phyloP scores from a whole-genome alignment of 2,888 invertebrate species.

The Xylota segnis region DNA sequence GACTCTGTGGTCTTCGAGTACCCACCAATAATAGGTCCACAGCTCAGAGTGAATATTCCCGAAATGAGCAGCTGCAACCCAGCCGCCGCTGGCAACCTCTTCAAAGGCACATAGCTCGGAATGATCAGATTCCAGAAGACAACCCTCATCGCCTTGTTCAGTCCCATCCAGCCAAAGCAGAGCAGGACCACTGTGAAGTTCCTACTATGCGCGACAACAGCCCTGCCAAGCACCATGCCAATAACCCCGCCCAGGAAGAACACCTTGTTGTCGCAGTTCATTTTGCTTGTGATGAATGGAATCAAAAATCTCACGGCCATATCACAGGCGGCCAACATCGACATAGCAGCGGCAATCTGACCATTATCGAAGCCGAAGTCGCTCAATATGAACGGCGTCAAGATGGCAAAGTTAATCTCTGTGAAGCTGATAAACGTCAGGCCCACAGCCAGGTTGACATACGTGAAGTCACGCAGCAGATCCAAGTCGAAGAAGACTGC shows the following conservation, averaged over 20 bases:
- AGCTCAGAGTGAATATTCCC: slow-evolving; percentile 87
- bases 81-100: slow-evolving; percentile 89
- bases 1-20: slow-evolving; percentile 31
- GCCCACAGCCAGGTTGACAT: slow-evolving; percentile 89
- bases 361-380: slow-evolving; percentile 86
- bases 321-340: slow-evolving; percentile 88
- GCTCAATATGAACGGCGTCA: slow-evolving; percentile 89
- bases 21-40: slow-evolving; percentile 89
- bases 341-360: slow-evolving; percentile 89
- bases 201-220: slow-evolving; percentile 85
- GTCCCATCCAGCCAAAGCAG: slow-evolving; percentile 88
- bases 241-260: slow-evolving; percentile 89
- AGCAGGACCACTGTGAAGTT: slow-evolving; percentile 86
- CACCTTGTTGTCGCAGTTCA: slow-evolving; percentile 88
- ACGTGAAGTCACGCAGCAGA: slow-evolving; percentile 88
- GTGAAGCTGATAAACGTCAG: slow-evolving; percentile 89
- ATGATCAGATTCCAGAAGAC: slow-evolving; percentile 91
- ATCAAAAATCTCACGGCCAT: slow-evolving; percentile 88
- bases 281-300: slow-evolving; percentile 88
- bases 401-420: slow-evolving; percentile 90
- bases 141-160: slow-evolving; percentile 89
- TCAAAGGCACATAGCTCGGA: slow-evolving; percentile 89
- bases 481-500: slow-evolving; percentile 89
- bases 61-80: slow-evolving; percentile 89
- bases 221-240: slow-evolving; percentile 88